phyloP scores from a whole-genome alignment of 2,113 vertebrate species.

The Sebastes fasciatus region DNA sequence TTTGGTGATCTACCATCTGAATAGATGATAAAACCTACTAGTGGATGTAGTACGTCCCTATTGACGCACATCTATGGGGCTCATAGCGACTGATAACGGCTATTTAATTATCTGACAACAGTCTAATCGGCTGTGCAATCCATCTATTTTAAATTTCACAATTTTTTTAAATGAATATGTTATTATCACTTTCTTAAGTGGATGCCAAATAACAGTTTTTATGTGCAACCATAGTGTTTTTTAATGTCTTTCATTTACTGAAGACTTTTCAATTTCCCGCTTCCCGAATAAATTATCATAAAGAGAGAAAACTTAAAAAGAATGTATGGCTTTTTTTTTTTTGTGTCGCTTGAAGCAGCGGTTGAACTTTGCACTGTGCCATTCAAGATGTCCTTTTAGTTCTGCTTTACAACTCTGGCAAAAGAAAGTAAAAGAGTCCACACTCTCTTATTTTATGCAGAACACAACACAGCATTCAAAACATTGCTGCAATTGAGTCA shows the following conservation, averaged over 20 bases:
- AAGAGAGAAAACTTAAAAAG: background rate
- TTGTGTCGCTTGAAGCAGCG: slow-evolving; percentile 15
- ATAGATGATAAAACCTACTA: too few relatives aligned
- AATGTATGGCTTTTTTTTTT: background rate
- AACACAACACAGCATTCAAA: slow-evolving; percentile 16
- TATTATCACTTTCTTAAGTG: background rate
- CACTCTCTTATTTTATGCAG: slow-evolving; percentile 16
- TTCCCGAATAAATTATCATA: slow-evolving; percentile 18
- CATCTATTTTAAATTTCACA: background rate
- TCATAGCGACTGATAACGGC: too few relatives aligned
- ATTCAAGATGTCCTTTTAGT: slow-evolving; percentile 21
- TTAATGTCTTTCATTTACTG: background rate
- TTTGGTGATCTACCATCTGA: too few relatives aligned
- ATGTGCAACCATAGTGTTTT: background rate
- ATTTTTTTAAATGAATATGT: background rate
- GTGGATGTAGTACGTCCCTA: too few relatives aligned
- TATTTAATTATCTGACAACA: too few relatives aligned
- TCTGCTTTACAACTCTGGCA: slow-evolving; percentile 13
- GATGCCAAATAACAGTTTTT: background rate
- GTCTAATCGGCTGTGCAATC: background rate
- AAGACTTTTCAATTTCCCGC: background rate
- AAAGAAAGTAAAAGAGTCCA: slow-evolving; percentile 5
- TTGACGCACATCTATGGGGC: too few relatives aligned
- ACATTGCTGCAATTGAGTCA: slow-evolving; percentile 7
- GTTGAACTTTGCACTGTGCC: slow-evolving; percentile 30